Base-by-base conservation (phyloP, 2,888 invertebrate species). In the Heliconius erato region DNA sequence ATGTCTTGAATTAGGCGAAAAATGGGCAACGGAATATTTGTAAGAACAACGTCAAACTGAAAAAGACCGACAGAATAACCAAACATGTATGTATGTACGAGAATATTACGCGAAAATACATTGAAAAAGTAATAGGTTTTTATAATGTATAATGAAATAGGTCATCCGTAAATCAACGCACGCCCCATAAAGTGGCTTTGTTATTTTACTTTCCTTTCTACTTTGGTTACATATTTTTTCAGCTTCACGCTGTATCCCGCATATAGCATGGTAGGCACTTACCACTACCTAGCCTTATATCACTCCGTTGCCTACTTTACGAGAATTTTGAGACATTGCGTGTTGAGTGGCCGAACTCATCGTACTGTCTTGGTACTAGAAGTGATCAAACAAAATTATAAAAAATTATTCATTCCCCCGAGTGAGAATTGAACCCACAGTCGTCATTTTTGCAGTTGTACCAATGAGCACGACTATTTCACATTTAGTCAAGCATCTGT, bases 161-260 rank as follows among this genome's bases (percentile, higher is more conserved):
- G 74, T 74, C 74, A 74, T 16, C 74, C 49, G 74, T 74, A 74
- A 74, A 74, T 19, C 74, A 44, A 74, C 74, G 74, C 44, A 59
- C 59, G 49, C 14, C n/a, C 72, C 49, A 49, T 74, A 74, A 44
- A 74, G 26, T 74, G 14, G 14, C 72, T 40, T 26, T 74, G 72
- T 59, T 59, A n/a, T n/a, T 59, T 59, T 59, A 9, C 59, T 59
- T 59, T 59, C 9, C 9, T 49, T 49, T 49, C 16, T 49, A 49
- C 49, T 54, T 54, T 54, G 49, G 19, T 54, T 23, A n/a, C 23
- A 59, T 19, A 11, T 59, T 59, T 59, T n/a, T 59, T n/a, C 11
- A 59, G 59, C 19, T 59, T 59, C 59, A 59, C 59, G 59, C 59
- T 23, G 59, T n/a, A 59, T 59, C 59, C 11, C 23, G 59, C 59